Evolutionary conservation across 2,113 vertebrate species (phyloP).

Genomic region (Myrmophylax atrothorax): DNA sequence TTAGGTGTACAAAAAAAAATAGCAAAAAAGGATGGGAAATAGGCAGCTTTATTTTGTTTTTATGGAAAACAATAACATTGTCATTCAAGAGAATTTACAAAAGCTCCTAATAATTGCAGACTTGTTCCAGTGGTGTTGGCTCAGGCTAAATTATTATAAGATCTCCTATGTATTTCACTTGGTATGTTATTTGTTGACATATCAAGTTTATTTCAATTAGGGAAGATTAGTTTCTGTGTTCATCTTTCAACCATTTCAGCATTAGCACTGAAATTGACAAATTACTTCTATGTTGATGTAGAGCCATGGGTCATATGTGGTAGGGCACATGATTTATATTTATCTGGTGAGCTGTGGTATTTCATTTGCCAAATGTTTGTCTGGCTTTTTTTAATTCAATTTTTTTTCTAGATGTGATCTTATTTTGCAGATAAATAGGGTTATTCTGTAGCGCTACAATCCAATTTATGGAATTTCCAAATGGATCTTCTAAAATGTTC

Average conservation of each 20-base stretch:
- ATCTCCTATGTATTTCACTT: not conserved
- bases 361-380: slow-evolving; percentile 48
- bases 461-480: not conserved
- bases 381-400: not conserved
- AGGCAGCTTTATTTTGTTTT: not conserved
- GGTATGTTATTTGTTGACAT: not conserved
- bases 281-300: not conserved
- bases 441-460: not conserved
- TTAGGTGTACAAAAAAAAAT: not conserved
- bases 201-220: not conserved
- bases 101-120: not conserved
- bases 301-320: not conserved
- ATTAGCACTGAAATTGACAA: slow-evolving; percentile 40
- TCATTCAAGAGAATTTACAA: not conserved
- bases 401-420: not conserved
- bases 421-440: not conserved
- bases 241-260: not conserved
- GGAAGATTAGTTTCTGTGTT: not conserved
- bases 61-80: not conserved
- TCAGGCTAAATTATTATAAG: not conserved
- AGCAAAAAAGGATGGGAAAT: not conserved
- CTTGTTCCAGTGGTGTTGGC: not conserved
- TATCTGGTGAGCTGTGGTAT: not conserved
- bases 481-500: not conserved
- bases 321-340: slow-evolving; percentile 9